A percentile compares a stretch with the other conserved stretches of the same genome.
phyloP scores from a whole-genome alignment of 2,113 vertebrate species.

The Odocoileus virginianus region DNA sequence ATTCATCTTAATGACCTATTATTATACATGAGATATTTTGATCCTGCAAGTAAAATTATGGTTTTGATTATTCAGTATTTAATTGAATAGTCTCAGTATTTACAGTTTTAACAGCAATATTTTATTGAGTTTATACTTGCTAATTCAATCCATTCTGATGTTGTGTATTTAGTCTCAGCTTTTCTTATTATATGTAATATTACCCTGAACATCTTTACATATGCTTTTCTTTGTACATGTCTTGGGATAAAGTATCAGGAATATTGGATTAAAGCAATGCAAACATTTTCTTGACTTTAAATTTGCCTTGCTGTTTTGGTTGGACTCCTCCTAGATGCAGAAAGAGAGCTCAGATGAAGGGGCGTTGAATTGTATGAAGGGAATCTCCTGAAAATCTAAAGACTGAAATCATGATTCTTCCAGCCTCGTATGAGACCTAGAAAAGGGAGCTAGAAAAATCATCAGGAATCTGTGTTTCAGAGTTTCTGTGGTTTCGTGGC shows the following conservation, averaged over 20 bases:
- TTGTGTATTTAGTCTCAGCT: not conserved
- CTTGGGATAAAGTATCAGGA: not conserved
- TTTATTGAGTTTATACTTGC: not conserved
- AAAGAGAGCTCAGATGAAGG: not conserved
- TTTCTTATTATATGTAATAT: not conserved
- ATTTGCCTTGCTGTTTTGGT: not conserved
- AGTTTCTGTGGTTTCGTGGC: not conserved
- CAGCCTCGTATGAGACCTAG: not conserved
- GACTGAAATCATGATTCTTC: not conserved
- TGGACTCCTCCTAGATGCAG: not conserved
- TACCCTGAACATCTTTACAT: not conserved
- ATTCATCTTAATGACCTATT: not conserved
- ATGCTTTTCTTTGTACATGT: not conserved
- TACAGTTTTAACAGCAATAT: not conserved
- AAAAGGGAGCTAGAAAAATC: not conserved
- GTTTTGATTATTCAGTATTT: not conserved
- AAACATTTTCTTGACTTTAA: not conserved
- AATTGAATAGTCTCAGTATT: not conserved
- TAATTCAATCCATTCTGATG: not conserved
- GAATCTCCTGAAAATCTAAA: not conserved
- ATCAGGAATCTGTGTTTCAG: not conserved
- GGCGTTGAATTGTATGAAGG: not conserved
- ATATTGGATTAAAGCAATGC: not conserved
- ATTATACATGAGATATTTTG: not conserved
- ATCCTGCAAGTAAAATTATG: not conserved